Percentiles rank a stretch among this genome's conserved stretches.
These are phyloP conservation scores for Lepus americanus DNA, from an alignment of 2,113 vertebrate genomes.

Conservation along the genomic window DNA sequence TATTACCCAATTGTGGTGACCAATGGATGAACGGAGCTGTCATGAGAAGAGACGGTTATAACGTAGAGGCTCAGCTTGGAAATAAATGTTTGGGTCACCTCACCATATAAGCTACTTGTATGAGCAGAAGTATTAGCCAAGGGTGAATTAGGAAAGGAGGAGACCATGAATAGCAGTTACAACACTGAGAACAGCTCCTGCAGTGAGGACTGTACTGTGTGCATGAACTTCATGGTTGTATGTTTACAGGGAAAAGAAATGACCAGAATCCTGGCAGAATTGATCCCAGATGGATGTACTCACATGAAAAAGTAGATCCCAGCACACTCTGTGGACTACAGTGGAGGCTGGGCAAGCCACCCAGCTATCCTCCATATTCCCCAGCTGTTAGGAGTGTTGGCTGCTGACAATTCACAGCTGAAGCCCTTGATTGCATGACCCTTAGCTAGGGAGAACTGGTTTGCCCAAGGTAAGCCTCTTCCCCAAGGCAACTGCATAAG, in stretches of 20 bases:
- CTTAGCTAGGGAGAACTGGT: background rate
- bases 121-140: background rate
- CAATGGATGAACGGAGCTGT: background rate
- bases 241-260: constrained; percentile 30
- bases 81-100: background rate
- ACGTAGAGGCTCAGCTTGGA: background rate
- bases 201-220: background rate
- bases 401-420: background rate
- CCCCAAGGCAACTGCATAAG: background rate
- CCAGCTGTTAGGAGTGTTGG: background rate
- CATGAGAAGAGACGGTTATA: background rate
- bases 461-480: background rate
- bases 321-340: background rate
- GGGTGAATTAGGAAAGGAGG: background rate
- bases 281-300: background rate
- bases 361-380: background rate
- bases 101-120: background rate
- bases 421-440: background rate
- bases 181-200: background rate
- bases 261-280: constrained; percentile 35
- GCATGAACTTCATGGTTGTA: background rate
- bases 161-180: background rate
- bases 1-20: background rate
- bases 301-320: background rate
- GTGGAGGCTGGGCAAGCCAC: background rate